Evolutionary conservation across 2,797 vertebrate species (phyloP), one percentile per base, ranked within the genome.

Genomic region (Intellagama lesueurii): DNA sequence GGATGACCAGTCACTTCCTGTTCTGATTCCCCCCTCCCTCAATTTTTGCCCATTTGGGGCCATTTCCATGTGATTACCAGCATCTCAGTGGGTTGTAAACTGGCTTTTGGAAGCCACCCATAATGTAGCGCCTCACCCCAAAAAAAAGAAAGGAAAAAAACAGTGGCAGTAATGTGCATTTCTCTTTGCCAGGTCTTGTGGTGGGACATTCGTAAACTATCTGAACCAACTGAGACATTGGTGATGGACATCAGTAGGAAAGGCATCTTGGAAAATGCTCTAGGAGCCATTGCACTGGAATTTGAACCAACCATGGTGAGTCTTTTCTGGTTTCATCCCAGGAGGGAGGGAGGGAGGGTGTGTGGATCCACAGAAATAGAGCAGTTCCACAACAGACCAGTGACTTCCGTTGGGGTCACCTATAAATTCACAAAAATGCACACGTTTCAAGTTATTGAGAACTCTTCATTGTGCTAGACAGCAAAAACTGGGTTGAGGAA

Each of bases 201-300:
- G 98, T 99, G 99, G 99, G 99, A 99, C 86, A 97, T 98, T 85
- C 98, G 99, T 8, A 98, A 98, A 92, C 86, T 99, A 40, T 98
- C 94, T 0, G 97, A 99, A 92, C 99, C 99, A 84, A 98, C 97
- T 0, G 99, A 99, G 79, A 95, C 89, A 0, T 94, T 99, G 90
- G 66, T 98, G 85, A 92, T 99, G 96, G 98, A 99, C 93, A 97
- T 96, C 80, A 96, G 93, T 82, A 97, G 95, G 52, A 97, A 98
- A 32, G 98, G 97, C 0, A 96, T 97, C 90, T 91, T 98, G 89
- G 97, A 97, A 24, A 96, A 97, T 0, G 98, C 98, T 30, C 87
- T 99, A 87, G 98, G 99, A 9, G 99, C 97, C 32, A 88, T 97
- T 70, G 94, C 98, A 1, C 95, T 99, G 95, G 98, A 99, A 95